Evolutionary conservation across 2,888 invertebrate genomes (phyloP).

Genomic region (Eucera pruinosa): DNA sequence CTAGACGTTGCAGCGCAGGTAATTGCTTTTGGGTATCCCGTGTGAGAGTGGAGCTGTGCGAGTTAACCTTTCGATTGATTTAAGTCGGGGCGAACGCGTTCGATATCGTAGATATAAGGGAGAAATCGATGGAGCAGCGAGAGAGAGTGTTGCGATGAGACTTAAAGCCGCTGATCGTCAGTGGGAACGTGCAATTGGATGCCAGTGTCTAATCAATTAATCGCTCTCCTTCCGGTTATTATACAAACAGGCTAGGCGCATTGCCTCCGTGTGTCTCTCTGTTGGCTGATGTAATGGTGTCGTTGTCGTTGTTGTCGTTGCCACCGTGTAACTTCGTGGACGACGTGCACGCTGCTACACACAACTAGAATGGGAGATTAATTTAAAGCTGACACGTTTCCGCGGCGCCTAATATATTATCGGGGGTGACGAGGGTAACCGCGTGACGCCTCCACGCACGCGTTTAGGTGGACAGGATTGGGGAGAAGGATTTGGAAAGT

Average conservation of each 20-base stretch:
- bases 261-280: background rate
- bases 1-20: background rate
- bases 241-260: slow-evolving; percentile 16
- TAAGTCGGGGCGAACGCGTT: background rate
- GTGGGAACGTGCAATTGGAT: slow-evolving; percentile 28
- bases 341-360: slow-evolving; percentile 11
- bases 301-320: slow-evolving; percentile 46
- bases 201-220: slow-evolving; percentile 56
- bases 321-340: slow-evolving; percentile 47
- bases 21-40: background rate
- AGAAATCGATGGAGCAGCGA: background rate
- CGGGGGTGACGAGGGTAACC: slow-evolving; percentile 58
- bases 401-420: slow-evolving; percentile 69
- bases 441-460: slow-evolving; percentile 47
- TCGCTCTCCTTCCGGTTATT: slow-evolving; percentile 57
- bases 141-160: background rate
- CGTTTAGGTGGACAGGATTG: slow-evolving; percentile 42
- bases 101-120: too few relatives aligned
- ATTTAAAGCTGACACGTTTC: slow-evolving; percentile 70
- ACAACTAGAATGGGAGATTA: slow-evolving; percentile 68
- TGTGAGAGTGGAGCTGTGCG: background rate
- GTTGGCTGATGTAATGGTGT: slow-evolving; percentile 43
- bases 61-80: slow-evolving; percentile 8
- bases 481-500: slow-evolving; percentile 27
- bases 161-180: background rate